Evolutionary conservation across 2,113 vertebrate genomes (phyloP).

Genomic region (Peromyscus leucopus): DNA sequence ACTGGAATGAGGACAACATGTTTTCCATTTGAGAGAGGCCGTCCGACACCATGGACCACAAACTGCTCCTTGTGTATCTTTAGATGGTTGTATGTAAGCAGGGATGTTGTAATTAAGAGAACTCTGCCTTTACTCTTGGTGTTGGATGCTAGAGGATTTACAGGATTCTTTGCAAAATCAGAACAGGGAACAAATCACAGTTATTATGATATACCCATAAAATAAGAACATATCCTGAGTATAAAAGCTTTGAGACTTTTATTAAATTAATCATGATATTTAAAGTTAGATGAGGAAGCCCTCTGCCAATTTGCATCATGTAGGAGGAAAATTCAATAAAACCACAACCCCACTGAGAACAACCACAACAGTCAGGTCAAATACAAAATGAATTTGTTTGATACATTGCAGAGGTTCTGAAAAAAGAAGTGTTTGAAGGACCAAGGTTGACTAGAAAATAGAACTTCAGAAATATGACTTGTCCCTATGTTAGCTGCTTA

Average conservation of each 20-base stretch:
- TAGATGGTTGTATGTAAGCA: not conserved
- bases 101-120: not conserved
- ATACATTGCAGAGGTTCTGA: not conserved
- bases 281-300: conserved; percentile 15
- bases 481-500: not conserved
- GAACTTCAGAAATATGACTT: not conserved
- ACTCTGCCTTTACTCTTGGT: not conserved
- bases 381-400: not conserved
- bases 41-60: not conserved
- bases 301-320: not conserved
- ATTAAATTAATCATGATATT: not conserved
- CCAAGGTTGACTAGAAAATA: not conserved
- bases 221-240: not conserved
- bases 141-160: not conserved
- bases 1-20: not conserved
- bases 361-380: not conserved
- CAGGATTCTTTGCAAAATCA: conserved; percentile 1
- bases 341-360: not conserved
- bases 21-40: not conserved
- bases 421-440: not conserved
- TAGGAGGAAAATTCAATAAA: not conserved
- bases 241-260: not conserved
- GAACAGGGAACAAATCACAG: not conserved
- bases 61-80: not conserved
- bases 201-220: not conserved